Percentiles rank a stretch among this genome's conserved stretches.
phyloP scores from a whole-genome alignment of 2,113 vertebrate species.

The Tragulus kanchil region DNA sequence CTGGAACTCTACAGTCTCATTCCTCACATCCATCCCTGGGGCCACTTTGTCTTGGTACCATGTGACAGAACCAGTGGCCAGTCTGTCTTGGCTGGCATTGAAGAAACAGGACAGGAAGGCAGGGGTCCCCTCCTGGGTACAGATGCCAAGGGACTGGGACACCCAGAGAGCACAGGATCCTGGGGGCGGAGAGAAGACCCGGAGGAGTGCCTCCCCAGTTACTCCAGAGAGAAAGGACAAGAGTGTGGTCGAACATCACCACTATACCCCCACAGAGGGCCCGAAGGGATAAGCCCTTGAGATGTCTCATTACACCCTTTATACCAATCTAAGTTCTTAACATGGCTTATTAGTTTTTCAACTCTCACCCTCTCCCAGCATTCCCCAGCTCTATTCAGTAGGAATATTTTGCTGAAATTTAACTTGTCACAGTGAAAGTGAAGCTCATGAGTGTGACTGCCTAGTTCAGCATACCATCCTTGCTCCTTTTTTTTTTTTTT shows the following conservation, averaged over 20 bases:
- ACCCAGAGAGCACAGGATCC: slow-evolving; percentile 61
- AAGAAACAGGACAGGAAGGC: slow-evolving; percentile 68
- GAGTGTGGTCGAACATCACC: neutral
- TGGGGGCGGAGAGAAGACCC: slow-evolving; percentile 28
- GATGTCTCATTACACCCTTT: neutral
- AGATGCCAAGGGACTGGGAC: slow-evolving; percentile 56
- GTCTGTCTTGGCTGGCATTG: neutral
- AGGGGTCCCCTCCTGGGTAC: neutral
- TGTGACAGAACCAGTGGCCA: slow-evolving; percentile 50
- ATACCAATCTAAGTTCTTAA: slow-evolving; percentile 3
- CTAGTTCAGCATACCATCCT: neutral
- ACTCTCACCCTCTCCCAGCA: neutral
- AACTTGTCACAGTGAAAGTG: neutral
- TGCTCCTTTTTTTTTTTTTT: neutral
- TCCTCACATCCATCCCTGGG: slow-evolving; percentile 59
- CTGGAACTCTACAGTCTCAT: slow-evolving; percentile 46
- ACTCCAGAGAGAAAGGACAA: neutral
- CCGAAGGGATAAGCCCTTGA: neutral
- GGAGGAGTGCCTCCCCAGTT: neutral
- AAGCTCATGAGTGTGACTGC: neutral
- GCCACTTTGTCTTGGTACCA: slow-evolving; percentile 64
- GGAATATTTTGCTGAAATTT: neutral
- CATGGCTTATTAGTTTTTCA: neutral
- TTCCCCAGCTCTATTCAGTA: neutral
- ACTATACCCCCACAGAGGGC: neutral